Evolutionary conservation across 2,797 vertebrate species (phyloP), one percentile per base, ranked within the genome.

Genomic region (Calcarius lapponicus): DNA sequence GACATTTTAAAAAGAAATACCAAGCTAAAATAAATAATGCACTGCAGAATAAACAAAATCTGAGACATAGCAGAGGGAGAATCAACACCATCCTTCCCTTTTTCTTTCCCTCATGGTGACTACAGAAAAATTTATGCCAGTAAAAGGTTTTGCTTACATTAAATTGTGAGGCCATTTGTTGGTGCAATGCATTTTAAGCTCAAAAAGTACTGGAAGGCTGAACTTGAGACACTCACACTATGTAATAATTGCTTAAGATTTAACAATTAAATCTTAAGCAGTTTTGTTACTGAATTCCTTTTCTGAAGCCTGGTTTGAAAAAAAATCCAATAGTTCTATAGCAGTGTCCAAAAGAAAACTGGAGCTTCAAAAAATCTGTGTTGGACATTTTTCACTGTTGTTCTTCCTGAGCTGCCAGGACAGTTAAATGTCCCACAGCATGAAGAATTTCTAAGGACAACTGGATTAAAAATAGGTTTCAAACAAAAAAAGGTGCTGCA

Each of bases 21-120:
- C 85, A 93, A 62, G 75, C 70, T 93, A 95, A 92, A 94, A 67
- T 73, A 94, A 93, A 95, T 82, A 95, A 86, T 72, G 47, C 62
- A 11, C 42, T 92, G 34, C 73, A 92, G 73, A 93, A 91, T 88
- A 93, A 96, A 94, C 84, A 95, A 70, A 56, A 88, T 92, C 53
- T 80, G 71, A 93, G 82, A 81, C 40, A 42, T 7, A 76, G 58
- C 58, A 32, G 32, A 92, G 78, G 32, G 73, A 90, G 38, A 95
- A 80, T 74, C 3, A 8, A 90, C 32, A 43, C 86, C 56, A 62
- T 74, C 36, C 43, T 84, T 95, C 66, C 60, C 56, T 66, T 95
- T 93, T 93, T 73, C 66, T 85, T 86, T 62, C 61, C 21, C 50
- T 86, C 11, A 5, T 73, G 42, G 70, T 62, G 58, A 91, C 62